phyloP scores from a whole-genome alignment of 2,888 invertebrate genomes.

The Nasonia oneida region DNA sequence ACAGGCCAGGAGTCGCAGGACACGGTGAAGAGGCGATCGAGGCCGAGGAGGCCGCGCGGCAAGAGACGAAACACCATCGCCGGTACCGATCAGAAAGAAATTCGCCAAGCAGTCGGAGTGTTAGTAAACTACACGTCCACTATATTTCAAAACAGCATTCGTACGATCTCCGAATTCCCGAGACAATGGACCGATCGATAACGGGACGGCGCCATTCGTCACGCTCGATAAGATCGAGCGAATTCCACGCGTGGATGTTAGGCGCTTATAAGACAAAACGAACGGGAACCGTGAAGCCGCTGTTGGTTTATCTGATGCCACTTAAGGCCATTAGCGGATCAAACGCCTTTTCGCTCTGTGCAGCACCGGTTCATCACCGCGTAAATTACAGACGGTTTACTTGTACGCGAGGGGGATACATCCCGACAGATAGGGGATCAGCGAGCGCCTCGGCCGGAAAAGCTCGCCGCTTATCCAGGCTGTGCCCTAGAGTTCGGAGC shows the following conservation, averaged over 20 bases:
- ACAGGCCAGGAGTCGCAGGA: constrained; percentile 75
- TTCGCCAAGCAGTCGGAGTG: constrained; percentile 91
- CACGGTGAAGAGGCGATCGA: constrained; percentile 84
- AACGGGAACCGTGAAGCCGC: constrained; percentile 66
- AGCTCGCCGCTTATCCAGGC: background rate
- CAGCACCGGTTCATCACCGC: background rate
- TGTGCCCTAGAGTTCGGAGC: background rate
- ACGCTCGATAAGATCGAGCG: constrained; percentile 66
- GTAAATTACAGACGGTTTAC: background rate
- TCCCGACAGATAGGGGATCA: background rate
- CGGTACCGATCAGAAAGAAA: constrained; percentile 94
- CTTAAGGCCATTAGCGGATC: constrained; percentile 29
- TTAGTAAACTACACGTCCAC: constrained; percentile 80
- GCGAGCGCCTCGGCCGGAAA: background rate
- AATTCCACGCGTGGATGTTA: background rate
- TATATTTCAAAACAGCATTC: background rate
- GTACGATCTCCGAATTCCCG: background rate
- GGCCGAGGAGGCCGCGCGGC: constrained; percentile 88
- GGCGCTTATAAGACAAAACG: constrained; percentile 40
- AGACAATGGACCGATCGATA: constrained; percentile 7
- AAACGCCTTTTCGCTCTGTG: constrained; percentile 21
- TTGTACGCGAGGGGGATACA: constrained; percentile 2
- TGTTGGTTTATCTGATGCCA: constrained; percentile 42
- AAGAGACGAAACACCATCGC: constrained; percentile 94
- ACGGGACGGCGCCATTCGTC: constrained; percentile 42